Percentiles rank a stretch among this genome's conserved stretches.
Evolutionary conservation across 2,797 vertebrate genomes (phyloP).

Genomic region (Caiman crocodilus): DNA sequence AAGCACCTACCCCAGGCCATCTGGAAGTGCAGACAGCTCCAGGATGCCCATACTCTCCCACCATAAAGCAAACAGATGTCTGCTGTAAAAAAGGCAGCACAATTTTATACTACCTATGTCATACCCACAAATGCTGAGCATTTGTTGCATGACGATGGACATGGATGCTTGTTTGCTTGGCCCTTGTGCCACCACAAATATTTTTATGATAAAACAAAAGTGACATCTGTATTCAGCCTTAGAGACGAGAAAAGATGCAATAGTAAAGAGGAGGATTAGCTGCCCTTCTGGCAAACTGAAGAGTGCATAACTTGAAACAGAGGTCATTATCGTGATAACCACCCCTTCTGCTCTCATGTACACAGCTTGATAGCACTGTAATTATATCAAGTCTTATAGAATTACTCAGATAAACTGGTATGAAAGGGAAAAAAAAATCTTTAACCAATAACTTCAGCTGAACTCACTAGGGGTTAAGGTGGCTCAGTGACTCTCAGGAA

Average conservation of each 20-base stretch:
- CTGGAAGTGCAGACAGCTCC: no score
- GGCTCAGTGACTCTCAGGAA: background rate
- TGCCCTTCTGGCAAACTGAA: background rate
- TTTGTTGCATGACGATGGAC: no score
- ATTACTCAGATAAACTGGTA: background rate
- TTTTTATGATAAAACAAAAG: no score
- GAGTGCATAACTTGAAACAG: background rate
- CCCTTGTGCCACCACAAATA: no score
- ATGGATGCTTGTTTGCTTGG: no score
- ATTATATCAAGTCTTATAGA: background rate
- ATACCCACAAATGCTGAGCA: no score
- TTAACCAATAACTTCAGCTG: background rate
- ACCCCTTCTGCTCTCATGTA: background rate
- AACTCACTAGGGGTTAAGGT: background rate
- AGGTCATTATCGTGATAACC: conserved; percentile 43
- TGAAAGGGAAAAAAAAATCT: background rate
- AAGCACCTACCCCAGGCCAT: no score
- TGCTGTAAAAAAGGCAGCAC: no score
- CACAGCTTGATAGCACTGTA: background rate
- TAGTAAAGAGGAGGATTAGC: background rate
- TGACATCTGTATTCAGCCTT: no score
- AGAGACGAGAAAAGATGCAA: background rate
- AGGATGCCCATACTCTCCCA: no score
- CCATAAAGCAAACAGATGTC: no score
- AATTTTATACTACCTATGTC: no score